Conservation (phyloP, 2,888 invertebrate genomes). For the Scaptomyza parva region DNA sequence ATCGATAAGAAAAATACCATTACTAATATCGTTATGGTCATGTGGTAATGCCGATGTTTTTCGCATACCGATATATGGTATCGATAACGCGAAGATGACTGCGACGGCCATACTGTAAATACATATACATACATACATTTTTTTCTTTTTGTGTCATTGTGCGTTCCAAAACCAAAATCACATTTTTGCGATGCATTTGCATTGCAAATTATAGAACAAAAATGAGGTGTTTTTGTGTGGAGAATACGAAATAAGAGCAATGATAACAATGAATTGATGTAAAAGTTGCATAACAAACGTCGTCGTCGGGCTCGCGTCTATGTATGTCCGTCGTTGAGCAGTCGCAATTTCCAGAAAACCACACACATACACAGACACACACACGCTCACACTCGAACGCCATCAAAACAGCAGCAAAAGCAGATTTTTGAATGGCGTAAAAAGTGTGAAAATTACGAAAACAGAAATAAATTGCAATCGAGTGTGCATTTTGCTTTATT, state of each 20-base stretch:
- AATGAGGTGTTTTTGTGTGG: constrained; percentile 61
- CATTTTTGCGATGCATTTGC: constrained; percentile 70
- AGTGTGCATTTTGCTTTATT: constrained; percentile 51
- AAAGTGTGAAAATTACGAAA: constrained; percentile 54
- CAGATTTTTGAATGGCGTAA: constrained; percentile 52
- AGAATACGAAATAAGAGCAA: constrained; percentile 48
- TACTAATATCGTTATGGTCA: background rate
- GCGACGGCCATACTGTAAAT: constrained; percentile 64
- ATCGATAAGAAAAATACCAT: constrained; percentile 12
- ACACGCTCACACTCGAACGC: constrained; percentile 42
- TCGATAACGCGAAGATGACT: constrained; percentile 44
- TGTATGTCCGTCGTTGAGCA: constrained; percentile 55
- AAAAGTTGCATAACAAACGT: constrained; percentile 71
- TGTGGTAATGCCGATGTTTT: constrained; percentile 23
- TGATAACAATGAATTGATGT: constrained; percentile 70
- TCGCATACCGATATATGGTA: constrained; percentile 29
- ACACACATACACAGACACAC: constrained; percentile 62
- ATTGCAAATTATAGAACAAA: constrained; percentile 61
- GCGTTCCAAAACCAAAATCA: constrained; percentile 69
- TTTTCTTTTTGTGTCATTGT: constrained; percentile 76
- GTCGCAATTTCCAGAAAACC: constrained; percentile 78
- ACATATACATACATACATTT: constrained; percentile 69
- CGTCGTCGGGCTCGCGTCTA: constrained; percentile 66
- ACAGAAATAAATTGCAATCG: constrained; percentile 30
- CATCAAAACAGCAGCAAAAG: constrained; percentile 64